Base-by-base conservation (phyloP, 2,113 vertebrate genomes). In the Toxostoma redivivum region DNA sequence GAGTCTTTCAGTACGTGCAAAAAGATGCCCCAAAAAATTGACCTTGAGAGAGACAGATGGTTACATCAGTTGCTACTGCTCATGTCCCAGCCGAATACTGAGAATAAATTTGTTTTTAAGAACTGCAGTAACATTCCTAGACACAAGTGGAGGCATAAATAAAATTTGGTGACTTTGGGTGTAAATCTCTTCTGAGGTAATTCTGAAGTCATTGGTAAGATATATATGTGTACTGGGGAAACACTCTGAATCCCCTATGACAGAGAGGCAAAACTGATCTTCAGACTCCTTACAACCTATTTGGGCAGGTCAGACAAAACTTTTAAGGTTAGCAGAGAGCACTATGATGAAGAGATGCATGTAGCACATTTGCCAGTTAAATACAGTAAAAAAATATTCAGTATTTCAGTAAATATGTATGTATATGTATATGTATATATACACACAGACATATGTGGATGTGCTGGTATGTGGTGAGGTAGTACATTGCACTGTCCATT, bases 141-240 rank as follows among this genome's bases (percentile, higher is more conserved):
- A 62, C 37, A 21, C 10, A 86, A 91, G 31, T 12, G 16, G 40
- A 8, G 1, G 31, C 10, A 4, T 62, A 95, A 94, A 88, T 88
- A 88, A 76, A 80, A 71, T 35, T 56, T 72, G 42, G 38, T 77
- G 72, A 80, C 77, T 48, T 76, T 82, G 27, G 9, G 35, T 76
- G 51, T 88, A 79, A 92, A 94, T 88, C 3, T 83, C 37, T 90
- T 80, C 62, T 67, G 47, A 88, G 44, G 80, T 80, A 92, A 86
- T 82, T 88, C 53, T 65, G 74, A 54, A 79, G 48, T 95, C 53
- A 72, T 76, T 80, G 89, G 23, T 51, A 86, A 62, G 57, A 86
- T 60, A 67, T 28, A 40, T 47, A 8, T 60, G 40, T 77, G 48
- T 64, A 69, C 30, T 60, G 30, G 48, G 35, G 64, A 72, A 79